phyloP scores from a whole-genome alignment of 2,113 vertebrate genomes.

The Ictalurus punctatus region DNA sequence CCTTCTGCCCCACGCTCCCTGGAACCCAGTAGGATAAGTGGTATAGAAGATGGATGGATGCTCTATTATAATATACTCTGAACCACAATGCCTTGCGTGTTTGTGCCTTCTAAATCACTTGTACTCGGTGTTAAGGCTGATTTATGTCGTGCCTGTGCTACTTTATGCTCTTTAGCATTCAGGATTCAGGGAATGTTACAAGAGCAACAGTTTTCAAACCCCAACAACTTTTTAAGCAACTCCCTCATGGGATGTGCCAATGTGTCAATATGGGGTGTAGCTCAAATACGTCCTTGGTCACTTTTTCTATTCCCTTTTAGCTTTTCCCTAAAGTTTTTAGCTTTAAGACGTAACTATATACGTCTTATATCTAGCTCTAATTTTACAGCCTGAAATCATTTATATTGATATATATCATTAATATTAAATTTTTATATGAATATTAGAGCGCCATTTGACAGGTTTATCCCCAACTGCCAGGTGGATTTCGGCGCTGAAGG shows the following conservation, averaged over 20 bases:
- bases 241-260: not conserved
- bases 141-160: not conserved
- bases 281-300: not conserved
- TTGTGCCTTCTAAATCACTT: not conserved
- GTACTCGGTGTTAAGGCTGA: not conserved
- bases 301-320: not conserved
- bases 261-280: not conserved
- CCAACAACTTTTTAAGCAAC: not conserved
- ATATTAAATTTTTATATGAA: not conserved
- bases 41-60: too few relatives aligned
- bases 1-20: too few relatives aligned
- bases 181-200: not conserved
- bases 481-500: not conserved
- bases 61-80: not conserved
- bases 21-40: too few relatives aligned
- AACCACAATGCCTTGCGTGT: not conserved
- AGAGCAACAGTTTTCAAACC: constrained; percentile 3
- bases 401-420: too few relatives aligned
- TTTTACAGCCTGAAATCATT: not conserved
- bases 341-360: too few relatives aligned
- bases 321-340: too few relatives aligned
- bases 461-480: too few relatives aligned
- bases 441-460: not conserved
- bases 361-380: not conserved
- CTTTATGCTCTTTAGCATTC: not conserved